phyloP scores from a whole-genome alignment of 2,888 invertebrate species.

The Uropetala carovei region DNA sequence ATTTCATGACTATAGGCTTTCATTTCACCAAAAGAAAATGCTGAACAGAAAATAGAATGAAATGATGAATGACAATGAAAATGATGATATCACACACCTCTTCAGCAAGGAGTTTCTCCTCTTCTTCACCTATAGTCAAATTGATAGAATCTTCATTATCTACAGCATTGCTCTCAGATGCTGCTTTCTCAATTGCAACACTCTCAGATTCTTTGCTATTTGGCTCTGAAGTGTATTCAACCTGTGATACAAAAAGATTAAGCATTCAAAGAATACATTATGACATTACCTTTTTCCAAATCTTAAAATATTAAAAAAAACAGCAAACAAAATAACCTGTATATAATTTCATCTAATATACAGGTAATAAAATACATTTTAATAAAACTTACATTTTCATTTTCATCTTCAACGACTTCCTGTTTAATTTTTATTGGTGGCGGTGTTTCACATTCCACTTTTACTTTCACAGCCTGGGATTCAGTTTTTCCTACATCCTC shows the following conservation, averaged over 20 bases:
- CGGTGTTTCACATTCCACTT: slow-evolving; percentile 65
- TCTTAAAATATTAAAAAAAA: no score
- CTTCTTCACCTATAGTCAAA: slow-evolving; percentile 88
- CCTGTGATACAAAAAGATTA: slow-evolving; percentile 17
- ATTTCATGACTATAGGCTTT: no score
- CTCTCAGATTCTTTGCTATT: slow-evolving; percentile 65
- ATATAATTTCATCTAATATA: no score
- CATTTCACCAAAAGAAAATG: neutral
- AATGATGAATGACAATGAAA: neutral
- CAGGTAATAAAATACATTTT: neutral
- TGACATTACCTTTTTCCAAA: neutral
- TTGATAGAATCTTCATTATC: slow-evolving; percentile 89
- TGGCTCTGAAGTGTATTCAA: slow-evolving; percentile 69
- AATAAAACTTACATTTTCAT: slow-evolving; percentile 65
- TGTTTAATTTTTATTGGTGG: slow-evolving; percentile 67
- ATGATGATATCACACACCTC: slow-evolving; percentile 79
- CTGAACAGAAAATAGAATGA: neutral
- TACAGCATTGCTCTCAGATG: slow-evolving; percentile 75
- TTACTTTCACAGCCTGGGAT: slow-evolving; percentile 67
- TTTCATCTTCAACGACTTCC: slow-evolving; percentile 67
- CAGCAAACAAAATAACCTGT: no score
- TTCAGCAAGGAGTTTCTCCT: slow-evolving; percentile 85
- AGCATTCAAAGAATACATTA: neutral
- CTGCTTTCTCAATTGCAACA: slow-evolving; percentile 74
- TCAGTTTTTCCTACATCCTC: neutral